These are phyloP conservation scores for Allobates femoralis DNA, from an alignment of 2,797 vertebrate genomes.

Conservation along the genomic window DNA sequence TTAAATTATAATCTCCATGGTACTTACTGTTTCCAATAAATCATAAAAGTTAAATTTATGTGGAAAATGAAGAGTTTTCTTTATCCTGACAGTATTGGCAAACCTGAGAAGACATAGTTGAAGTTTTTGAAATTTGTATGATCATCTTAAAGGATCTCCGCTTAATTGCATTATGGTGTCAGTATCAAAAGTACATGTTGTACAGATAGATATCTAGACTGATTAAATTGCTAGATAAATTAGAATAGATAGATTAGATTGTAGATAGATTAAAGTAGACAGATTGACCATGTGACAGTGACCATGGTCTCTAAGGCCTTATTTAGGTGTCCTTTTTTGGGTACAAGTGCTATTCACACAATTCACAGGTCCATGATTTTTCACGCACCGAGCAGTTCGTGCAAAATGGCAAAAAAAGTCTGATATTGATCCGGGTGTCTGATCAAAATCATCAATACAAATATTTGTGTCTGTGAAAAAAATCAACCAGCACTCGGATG, in stretches of 20 bases:
- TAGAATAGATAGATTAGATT: background rate
- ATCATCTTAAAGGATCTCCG: background rate
- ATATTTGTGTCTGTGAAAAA: too few relatives aligned
- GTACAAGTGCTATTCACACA: too few relatives aligned
- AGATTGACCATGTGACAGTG: too few relatives aligned
- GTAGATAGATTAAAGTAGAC: background rate
- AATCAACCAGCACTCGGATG: too few relatives aligned
- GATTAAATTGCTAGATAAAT: background rate
- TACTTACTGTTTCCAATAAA: background rate
- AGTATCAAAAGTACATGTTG: background rate
- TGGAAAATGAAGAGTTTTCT: background rate
- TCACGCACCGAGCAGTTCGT: too few relatives aligned
- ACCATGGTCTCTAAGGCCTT: too few relatives aligned
- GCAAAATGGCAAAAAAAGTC: too few relatives aligned
- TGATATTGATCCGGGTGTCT: too few relatives aligned
- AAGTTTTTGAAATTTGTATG: background rate
- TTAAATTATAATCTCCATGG: conserved; percentile 4
- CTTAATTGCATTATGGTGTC: background rate
- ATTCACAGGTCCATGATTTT: too few relatives aligned
- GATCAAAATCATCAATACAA: too few relatives aligned
- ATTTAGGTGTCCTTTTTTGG: too few relatives aligned
- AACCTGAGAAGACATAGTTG: background rate
- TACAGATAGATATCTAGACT: background rate
- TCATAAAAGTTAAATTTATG: conserved; percentile 11
- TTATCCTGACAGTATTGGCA: background rate